phyloP scores from a whole-genome alignment of 2,888 invertebrate genomes.

The Phorcus lineatus region DNA sequence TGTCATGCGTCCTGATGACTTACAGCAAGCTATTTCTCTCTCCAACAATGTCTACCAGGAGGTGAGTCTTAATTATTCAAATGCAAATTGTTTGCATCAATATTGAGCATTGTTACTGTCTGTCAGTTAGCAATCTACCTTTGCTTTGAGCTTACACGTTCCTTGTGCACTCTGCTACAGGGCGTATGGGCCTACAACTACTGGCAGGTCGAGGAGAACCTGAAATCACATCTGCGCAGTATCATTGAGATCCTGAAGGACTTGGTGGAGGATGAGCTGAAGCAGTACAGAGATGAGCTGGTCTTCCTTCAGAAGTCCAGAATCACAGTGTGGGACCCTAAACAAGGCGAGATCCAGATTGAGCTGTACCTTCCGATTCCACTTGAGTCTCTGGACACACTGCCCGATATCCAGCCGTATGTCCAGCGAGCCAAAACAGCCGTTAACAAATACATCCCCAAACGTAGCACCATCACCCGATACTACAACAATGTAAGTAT shows the following conservation, averaged over 20 bases:
- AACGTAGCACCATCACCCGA: conserved; percentile 13
- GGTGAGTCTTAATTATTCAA: background rate
- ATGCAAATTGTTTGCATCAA: background rate
- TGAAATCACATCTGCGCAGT: conserved; percentile 39
- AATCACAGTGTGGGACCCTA: conserved; percentile 64
- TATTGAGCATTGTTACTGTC: too few species aligned
- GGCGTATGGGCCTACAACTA: conserved; percentile 56
- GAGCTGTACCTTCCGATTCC: conserved; percentile 63
- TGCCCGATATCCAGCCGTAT: conserved; percentile 46
- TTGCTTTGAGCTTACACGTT: too few species aligned
- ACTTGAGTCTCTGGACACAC: conserved; percentile 50
- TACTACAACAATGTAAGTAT: background rate
- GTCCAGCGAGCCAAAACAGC: conserved; percentile 34
- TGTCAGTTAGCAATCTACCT: too few species aligned
- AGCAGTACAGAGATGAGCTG: conserved; percentile 31
- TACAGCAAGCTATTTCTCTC: background rate
- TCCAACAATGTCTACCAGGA: conserved; percentile 24
- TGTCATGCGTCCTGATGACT: conserved; percentile 11
- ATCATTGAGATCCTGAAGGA: conserved; percentile 36
- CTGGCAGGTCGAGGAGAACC: conserved; percentile 55
- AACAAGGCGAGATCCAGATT: conserved; percentile 65
- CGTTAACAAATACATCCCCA: conserved; percentile 39
- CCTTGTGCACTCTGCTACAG: conserved; percentile 39
- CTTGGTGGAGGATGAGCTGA: conserved; percentile 46
- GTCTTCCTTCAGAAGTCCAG: background rate